phyloP scores from a whole-genome alignment of 2,113 vertebrate genomes.

The Chrysemys picta region DNA sequence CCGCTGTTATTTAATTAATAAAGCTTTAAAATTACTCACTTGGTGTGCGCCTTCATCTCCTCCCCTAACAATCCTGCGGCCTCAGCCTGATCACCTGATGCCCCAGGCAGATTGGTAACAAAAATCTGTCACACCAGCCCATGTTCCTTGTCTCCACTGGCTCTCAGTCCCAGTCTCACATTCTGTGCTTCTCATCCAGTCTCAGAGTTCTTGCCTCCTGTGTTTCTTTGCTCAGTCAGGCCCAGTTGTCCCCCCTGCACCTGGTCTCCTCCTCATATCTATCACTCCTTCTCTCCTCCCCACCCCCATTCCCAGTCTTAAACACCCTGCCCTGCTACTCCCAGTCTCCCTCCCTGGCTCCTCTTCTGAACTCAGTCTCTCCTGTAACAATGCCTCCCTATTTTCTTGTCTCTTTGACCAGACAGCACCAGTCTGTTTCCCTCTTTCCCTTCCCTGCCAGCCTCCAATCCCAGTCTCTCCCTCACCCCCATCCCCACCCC shows the following conservation, averaged over 20 bases:
- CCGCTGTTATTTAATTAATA: too few relatives aligned
- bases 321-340: neutral
- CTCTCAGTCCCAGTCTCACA: neutral
- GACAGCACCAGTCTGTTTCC: neutral
- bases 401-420: neutral
- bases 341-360: neutral
- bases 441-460: neutral
- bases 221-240: neutral
- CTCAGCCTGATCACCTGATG: too few relatives aligned
- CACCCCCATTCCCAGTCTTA: neutral
- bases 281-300: neutral
- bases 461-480: too few relatives aligned
- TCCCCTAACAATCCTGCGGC: too few relatives aligned
- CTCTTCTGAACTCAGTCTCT: neutral
- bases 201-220: neutral
- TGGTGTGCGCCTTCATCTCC: too few relatives aligned
- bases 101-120: too few relatives aligned
- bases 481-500: neutral
- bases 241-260: neutral
- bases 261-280: neutral
- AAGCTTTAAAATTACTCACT: too few relatives aligned
- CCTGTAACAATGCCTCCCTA: neutral
- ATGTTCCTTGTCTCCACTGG: neutral
- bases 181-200: neutral
- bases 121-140: too few relatives aligned